phyloP scores from a whole-genome alignment of 2,888 invertebrate species.

The Luperina testacea region DNA sequence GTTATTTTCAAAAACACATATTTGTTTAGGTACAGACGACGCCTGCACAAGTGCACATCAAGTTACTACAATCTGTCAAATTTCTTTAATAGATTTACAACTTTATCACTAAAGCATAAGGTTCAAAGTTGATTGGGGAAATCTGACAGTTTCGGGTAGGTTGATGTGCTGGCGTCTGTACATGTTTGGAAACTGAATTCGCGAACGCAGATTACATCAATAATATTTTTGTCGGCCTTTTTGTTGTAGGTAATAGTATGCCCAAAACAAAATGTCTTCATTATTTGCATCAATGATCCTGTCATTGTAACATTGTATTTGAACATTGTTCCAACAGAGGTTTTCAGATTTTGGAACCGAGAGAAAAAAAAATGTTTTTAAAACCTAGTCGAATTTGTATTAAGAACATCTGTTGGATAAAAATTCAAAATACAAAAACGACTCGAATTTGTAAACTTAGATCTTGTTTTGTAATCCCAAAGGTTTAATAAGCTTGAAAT shows the following conservation, averaged over 20 bases:
- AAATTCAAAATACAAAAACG: not conserved
- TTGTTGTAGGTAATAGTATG: not conserved
- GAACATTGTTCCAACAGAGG: not conserved
- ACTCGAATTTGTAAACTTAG: not conserved
- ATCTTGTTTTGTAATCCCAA: not conserved
- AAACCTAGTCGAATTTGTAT: not conserved
- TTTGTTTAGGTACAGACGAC: too few species aligned
- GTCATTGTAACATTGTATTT: not conserved
- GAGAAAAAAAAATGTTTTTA: not conserved
- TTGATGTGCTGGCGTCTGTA: too few species aligned
- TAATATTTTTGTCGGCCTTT: not conserved
- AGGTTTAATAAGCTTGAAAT: not conserved
- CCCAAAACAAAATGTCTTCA: not conserved
- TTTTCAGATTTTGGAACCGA: not conserved
- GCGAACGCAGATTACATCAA: not conserved
- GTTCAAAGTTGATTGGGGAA: too few species aligned
- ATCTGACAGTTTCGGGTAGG: too few species aligned
- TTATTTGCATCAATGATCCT: not conserved
- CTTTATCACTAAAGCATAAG: too few species aligned
- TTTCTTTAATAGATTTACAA: too few species aligned
- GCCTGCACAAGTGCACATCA: too few species aligned
- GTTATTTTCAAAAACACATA: not conserved
- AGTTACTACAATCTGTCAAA: too few species aligned
- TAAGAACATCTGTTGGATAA: not conserved
- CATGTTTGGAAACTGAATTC: not conserved